A percentile compares a stretch with the other conserved stretches of the same genome.
Conservation (phyloP, 2,797 vertebrate genomes). For the Falco naumanni region DNA sequence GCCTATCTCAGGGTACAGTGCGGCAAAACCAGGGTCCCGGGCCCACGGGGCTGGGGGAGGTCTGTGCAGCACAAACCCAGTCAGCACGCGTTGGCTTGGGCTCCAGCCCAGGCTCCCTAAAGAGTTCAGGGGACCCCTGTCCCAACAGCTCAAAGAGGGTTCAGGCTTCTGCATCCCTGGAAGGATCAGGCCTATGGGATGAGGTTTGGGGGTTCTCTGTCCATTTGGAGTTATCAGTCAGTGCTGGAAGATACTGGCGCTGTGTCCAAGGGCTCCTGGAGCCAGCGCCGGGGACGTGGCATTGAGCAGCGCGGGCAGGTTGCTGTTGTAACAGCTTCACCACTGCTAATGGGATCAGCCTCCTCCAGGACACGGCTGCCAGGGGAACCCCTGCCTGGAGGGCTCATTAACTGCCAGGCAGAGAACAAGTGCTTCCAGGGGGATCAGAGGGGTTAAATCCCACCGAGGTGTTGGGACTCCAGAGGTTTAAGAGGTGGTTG, state of each 20-base stretch:
- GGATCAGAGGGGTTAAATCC: background rate
- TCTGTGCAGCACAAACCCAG: background rate
- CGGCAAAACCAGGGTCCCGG: background rate
- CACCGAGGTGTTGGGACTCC: accelerated
- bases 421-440: background rate
- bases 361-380: background rate
- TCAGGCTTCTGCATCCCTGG: background rate
- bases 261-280: background rate
- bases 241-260: background rate
- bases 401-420: background rate
- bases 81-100: background rate
- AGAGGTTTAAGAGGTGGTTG: background rate
- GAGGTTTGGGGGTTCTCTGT: background rate
- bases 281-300: background rate
- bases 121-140: background rate
- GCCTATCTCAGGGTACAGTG: background rate
- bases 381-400: background rate
- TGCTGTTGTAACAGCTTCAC: background rate
- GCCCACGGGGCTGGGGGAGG: background rate
- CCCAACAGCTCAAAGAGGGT: accelerated
- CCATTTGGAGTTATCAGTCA: background rate
- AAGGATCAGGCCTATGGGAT: background rate
- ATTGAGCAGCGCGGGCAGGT: background rate
- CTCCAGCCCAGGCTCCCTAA: background rate
- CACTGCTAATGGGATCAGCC: background rate